Evolutionary conservation across 2,113 vertebrate species (phyloP), one percentile per base, ranked within the genome.

Genomic region (Rhynchomys soricoides): DNA sequence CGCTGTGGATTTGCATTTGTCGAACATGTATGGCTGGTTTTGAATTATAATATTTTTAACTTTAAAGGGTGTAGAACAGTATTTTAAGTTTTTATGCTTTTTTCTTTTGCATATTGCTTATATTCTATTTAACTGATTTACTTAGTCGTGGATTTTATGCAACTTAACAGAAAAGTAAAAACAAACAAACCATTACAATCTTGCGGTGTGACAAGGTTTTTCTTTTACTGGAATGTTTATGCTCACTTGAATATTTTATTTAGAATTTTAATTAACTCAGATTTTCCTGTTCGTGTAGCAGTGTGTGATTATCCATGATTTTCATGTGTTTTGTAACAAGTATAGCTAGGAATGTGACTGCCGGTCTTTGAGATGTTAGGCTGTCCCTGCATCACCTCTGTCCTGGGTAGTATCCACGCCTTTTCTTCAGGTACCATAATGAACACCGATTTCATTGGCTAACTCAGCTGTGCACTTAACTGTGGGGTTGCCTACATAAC

Each of bases 181-280:
- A 34, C 64, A 77, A 64, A 59, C 52, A 37, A 55, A 74, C 4
- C 31, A 78, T 3, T 96, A 19, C 45, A 96, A 1, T 82, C 85
- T 45, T 59, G 50, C 52, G 73, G 29, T 78, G 4, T 59, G 6
- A 57, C 1, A 40, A 81, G 21, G 52, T 64, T 91, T 29, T 95
- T 7, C 26, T 77, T 79, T 68, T 81, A 29, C 74, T 62, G 12
- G 17, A 68, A 31, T 83, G 50, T 52, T 89, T 77, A 87, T 92
- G 96, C 81, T 86, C 29, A 19, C 77, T 85, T 89, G 45, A 82
- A 16, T 73, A 62, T 71, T 92, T 95, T 43, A 86, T 64, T 71
- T 68, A 93, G 91, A 94, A 73, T 89, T 90, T 37, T 73, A 21
- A n/a, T 52, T n/a, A 48, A 83, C 87, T 97, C 62, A 79, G 43